Percentiles rank a stretch among this genome's conserved stretches.
Conservation (phyloP, 1,140 invertebrate genomes). For the Euschistus heros region DNA sequence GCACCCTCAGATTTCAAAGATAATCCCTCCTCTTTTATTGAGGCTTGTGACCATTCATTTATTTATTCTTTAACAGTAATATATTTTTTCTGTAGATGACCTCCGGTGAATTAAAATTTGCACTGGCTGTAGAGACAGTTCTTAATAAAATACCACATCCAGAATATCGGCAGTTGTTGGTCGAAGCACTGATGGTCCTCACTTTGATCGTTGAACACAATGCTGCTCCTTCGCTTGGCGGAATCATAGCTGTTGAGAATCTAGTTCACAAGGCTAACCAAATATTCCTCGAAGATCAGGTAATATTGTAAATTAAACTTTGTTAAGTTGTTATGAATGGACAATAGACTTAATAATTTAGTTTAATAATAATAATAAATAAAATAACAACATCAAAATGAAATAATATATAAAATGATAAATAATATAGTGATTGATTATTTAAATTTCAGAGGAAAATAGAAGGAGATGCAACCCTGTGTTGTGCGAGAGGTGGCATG, state of each 20-base stretch:
- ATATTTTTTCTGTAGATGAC: constrained; percentile 63
- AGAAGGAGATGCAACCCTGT: constrained; percentile 81
- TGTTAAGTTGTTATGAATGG: too few species aligned
- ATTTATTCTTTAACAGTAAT: not conserved
- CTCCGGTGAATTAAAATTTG: constrained; percentile 95
- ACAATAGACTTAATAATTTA: too few species aligned
- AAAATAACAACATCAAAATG: too few species aligned
- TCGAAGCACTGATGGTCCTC: constrained; percentile 94
- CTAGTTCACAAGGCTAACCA: constrained; percentile 89
- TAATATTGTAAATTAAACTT: too few species aligned
- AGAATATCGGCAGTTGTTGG: constrained; percentile 94
- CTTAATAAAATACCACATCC: constrained; percentile 95
- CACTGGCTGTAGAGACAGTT: constrained; percentile 92
- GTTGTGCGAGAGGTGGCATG: constrained; percentile 66
- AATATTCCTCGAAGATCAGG: constrained; percentile 94
- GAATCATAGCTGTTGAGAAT: constrained; percentile 81
- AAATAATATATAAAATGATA: too few species aligned
- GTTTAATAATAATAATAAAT: too few species aligned
- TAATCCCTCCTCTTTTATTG: too few species aligned
- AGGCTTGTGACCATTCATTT: too few species aligned
- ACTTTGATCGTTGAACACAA: constrained; percentile 84
- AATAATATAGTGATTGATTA: too few species aligned
- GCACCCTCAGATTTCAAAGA: too few species aligned
- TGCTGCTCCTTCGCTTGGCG: constrained; percentile 60
- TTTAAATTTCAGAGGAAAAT: constrained; percentile 52